Evolutionary conservation across 2,797 vertebrate genomes (phyloP).

Genomic region (Myoxocephalus aenaeus): DNA sequence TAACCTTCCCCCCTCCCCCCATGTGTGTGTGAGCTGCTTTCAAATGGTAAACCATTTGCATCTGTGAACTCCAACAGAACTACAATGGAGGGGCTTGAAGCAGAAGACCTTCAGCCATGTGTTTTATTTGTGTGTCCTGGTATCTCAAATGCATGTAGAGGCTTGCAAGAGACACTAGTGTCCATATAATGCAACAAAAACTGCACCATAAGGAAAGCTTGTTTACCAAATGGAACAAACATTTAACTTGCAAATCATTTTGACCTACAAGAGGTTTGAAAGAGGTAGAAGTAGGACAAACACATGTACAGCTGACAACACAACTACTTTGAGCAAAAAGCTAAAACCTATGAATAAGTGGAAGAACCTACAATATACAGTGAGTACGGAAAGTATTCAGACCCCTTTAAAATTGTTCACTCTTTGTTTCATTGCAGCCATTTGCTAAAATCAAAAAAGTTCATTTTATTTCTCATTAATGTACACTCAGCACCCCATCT

Average conservation of each 20-base stretch:
- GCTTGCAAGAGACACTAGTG: slow-evolving; percentile 1
- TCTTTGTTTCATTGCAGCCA: too few relatives aligned
- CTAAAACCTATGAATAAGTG: neutral
- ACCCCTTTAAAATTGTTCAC: too few relatives aligned
- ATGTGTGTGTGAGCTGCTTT: slow-evolving; percentile 5
- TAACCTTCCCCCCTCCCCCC: slow-evolving; percentile 47
- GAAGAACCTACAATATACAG: neutral
- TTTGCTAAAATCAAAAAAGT: too few relatives aligned
- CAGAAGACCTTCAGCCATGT: neutral
- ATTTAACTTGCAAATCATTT: slow-evolving; percentile 66
- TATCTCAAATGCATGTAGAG: neutral
- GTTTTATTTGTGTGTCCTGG: neutral
- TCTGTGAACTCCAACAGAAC: neutral
- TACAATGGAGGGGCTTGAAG: neutral
- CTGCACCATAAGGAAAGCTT: neutral
- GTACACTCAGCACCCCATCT: too few relatives aligned
- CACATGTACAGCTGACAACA: neutral
- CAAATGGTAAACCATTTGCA: slow-evolving; percentile 40
- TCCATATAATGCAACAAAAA: slow-evolving; percentile 39
- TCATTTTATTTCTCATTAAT: too few relatives aligned
- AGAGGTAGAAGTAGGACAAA: neutral
- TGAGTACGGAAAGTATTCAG: too few relatives aligned
- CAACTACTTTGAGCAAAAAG: neutral
- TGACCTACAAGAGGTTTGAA: slow-evolving; percentile 2
- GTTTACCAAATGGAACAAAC: neutral